Conservation (phyloP, 2,113 vertebrate species). For the Elephas maximus region DNA sequence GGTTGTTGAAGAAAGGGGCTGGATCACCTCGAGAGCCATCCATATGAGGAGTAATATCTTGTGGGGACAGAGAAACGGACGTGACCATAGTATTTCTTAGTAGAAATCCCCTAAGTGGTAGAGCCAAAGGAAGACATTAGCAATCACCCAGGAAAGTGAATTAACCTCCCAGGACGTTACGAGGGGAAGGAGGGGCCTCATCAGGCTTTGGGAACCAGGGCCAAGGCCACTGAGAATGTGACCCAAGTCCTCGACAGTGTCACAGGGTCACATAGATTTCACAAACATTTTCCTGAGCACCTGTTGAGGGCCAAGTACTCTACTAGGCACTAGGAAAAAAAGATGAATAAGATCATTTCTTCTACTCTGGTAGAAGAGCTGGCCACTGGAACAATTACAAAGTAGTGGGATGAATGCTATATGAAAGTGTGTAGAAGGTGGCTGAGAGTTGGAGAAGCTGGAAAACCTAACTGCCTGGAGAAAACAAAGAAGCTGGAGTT, state of each 20-base stretch:
- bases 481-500: not conserved
- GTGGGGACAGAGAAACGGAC: not conserved
- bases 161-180: not conserved
- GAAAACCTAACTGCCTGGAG: too few relatives aligned
- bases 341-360: not conserved
- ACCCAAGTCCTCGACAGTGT: not conserved
- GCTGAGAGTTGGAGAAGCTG: not conserved
- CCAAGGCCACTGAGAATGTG: not conserved
- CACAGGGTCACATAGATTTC: not conserved
- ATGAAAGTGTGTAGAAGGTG: fast-evolving
- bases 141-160: not conserved
- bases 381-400: not conserved
- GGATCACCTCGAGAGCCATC: not conserved
- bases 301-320: not conserved
- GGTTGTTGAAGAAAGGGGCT: not conserved
- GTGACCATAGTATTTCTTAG: not conserved
- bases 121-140: not conserved
- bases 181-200: too few relatives aligned
- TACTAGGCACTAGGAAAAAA: not conserved
- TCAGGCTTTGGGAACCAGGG: not conserved
- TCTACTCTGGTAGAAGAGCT: not conserved
- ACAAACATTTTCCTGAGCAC: not conserved
- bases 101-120: not conserved
- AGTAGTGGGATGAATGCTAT: too few relatives aligned
- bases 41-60: not conserved